Conservation (phyloP, 2,797 vertebrate species). For the Austrolebias charrua region DNA sequence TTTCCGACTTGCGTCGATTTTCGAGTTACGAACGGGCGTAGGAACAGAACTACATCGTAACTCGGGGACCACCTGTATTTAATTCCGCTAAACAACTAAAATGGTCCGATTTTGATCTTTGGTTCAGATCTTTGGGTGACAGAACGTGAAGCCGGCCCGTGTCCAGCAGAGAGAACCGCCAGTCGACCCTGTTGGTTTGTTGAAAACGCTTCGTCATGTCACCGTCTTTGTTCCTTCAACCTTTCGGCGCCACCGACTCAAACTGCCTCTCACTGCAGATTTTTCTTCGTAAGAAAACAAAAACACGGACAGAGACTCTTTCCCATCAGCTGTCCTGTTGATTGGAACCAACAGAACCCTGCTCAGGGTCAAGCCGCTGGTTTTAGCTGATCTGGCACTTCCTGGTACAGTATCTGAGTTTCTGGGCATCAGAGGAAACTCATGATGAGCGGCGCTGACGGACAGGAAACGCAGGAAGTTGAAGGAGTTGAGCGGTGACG, state of each 20-base stretch:
- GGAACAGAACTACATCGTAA: no score
- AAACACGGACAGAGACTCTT: not conserved
- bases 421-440: conserved; percentile 40
- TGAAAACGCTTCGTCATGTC: conserved; percentile 3
- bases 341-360: not conserved
- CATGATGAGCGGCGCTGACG: not conserved
- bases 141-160: no score
- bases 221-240: not conserved
- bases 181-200: no score
- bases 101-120: no score
- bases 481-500: conserved; percentile 37
- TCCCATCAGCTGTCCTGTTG: conserved; percentile 20
- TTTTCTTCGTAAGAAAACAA: conserved; percentile 1
- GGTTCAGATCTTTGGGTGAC: no score
- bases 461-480: conserved; percentile 63
- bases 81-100: no score
- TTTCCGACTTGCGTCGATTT: no score
- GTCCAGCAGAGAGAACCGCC: no score
- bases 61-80: no score
- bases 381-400: conserved; percentile 59
- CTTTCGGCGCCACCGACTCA: no score
- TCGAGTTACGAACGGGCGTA: no score
- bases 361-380: conserved; percentile 21
- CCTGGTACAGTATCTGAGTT: conserved; percentile 53
- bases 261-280: not conserved